phyloP scores from a whole-genome alignment of 2,888 invertebrate species.

The Phymatocera aterrima region DNA sequence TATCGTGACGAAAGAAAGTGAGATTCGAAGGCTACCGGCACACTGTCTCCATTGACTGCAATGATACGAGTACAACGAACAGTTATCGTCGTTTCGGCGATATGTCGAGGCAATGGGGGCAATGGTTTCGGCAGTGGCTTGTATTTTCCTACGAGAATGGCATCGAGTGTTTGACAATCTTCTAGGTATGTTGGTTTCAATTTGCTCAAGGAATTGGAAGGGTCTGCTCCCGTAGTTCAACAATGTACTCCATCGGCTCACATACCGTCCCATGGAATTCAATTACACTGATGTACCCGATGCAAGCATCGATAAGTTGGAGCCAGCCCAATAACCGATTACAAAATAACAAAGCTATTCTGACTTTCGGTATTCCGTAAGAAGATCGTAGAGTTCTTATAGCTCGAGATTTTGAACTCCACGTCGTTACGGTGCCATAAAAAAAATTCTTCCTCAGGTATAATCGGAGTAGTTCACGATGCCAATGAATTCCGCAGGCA shows the following conservation, averaged over 20 bases:
- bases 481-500: not conserved
- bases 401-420: not conserved
- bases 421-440: not conserved
- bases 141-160: constrained; percentile 57
- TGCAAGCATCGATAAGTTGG: constrained; percentile 25
- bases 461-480: not conserved
- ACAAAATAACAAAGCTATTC: constrained; percentile 5
- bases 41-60: not conserved
- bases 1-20: not conserved
- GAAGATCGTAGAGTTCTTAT: not conserved
- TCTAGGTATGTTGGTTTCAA: constrained; percentile 57
- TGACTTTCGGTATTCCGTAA: not conserved
- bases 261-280: constrained; percentile 57
- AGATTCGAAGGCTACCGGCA: too few species aligned
- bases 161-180: constrained; percentile 52
- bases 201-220: constrained; percentile 64
- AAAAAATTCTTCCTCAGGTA: not conserved
- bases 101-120: not conserved
- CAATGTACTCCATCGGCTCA: constrained; percentile 54
- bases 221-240: constrained; percentile 59
- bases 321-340: constrained; percentile 18
- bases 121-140: constrained; percentile 44
- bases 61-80: not conserved
- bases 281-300: constrained; percentile 60
- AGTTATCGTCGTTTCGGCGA: not conserved